Conservation (phyloP, 92 coral and sea anemone genomes). For the Ricordea florida region DNA sequence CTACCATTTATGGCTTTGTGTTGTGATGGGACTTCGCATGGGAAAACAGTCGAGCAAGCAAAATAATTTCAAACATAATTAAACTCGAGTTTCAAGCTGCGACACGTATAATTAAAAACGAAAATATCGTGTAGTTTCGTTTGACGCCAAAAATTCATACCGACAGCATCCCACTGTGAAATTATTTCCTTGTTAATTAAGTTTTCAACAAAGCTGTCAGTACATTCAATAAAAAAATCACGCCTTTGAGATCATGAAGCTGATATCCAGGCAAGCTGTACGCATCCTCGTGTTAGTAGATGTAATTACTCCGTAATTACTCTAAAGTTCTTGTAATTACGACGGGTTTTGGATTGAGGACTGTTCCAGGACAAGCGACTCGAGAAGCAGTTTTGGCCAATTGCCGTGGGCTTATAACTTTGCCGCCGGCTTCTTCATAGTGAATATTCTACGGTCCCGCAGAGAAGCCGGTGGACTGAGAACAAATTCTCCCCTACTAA, state of each 20-base stretch:
- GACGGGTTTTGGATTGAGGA: no score
- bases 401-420: no score
- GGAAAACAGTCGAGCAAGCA: constrained; percentile 21
- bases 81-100: constrained; percentile 78
- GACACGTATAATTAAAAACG: constrained; percentile 59
- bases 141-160: constrained; percentile 29
- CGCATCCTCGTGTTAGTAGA: no score
- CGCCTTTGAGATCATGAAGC: constrained; percentile 17
- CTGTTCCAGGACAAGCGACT: no score
- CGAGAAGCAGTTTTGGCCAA: no score
- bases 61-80: constrained; percentile 74
- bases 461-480: constrained; percentile 17
- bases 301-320: no score
- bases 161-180: constrained; percentile 47
- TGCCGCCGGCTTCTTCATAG: no score
- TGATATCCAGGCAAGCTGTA: background rate
- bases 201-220: constrained; percentile 32
- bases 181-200: constrained; percentile 58
- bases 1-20: constrained; percentile 54
- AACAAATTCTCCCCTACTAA: background rate
- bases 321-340: no score
- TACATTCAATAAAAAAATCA: background rate
- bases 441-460: constrained; percentile 1
- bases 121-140: constrained; percentile 66
- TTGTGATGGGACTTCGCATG: constrained; percentile 19